Percentiles rank a stretch among this genome's conserved stretches.
Conservation (phyloP, 2,797 vertebrate species). For the Glossophaga mutica region DNA sequence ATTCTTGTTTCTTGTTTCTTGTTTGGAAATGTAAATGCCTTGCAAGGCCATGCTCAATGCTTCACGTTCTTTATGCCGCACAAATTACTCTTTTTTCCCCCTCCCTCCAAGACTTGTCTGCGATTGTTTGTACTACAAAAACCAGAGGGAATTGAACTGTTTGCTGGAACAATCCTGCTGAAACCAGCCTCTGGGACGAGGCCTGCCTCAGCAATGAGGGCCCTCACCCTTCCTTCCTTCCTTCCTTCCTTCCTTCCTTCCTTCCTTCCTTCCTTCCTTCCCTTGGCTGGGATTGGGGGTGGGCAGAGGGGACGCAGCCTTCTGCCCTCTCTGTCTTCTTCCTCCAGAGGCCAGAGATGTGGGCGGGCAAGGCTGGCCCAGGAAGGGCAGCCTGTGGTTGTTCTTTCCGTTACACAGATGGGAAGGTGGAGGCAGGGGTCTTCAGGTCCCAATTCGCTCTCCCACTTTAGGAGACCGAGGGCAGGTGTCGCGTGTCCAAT, state of each 20-base stretch:
- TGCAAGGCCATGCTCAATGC: background rate
- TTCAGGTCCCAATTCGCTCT: background rate
- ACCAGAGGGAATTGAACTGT: background rate
- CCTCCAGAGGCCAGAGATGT: background rate
- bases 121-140: conserved; percentile 56
- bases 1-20: background rate
- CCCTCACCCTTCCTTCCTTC: accelerated
- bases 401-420: background rate
- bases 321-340: background rate
- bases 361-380: background rate
- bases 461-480: background rate
- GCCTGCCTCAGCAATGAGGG: background rate
- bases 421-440: background rate
- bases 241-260: accelerated
- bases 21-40: conserved; percentile 45
- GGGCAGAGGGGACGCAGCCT: background rate
- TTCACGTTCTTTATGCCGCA: background rate
- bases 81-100: background rate
- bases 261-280: accelerated
- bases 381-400: too few species aligned
- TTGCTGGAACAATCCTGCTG: conserved; percentile 9
- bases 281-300: background rate
- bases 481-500: background rate
- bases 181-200: background rate
- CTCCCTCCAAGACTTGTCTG: conserved; percentile 4